Percentiles rank a stretch among this genome's conserved stretches.
These are phyloP conservation scores for Endotricha flammealis DNA, from an alignment of 2,888 invertebrate genomes.

Conservation along the genomic window DNA sequence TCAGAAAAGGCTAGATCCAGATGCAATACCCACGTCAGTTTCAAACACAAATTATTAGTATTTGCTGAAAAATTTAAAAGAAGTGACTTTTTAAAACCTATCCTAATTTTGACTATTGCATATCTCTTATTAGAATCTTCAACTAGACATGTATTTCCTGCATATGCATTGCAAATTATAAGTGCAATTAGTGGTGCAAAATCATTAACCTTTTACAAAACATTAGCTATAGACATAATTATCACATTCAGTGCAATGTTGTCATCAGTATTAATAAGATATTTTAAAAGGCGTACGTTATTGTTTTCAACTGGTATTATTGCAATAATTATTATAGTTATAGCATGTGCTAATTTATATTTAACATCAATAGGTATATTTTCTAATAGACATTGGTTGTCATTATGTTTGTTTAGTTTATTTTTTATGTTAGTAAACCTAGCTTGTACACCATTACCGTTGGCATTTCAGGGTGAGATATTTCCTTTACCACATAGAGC, in stretches of 20 bases:
- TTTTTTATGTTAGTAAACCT: conserved; percentile 50
- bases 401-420: conserved; percentile 34
- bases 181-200: conserved; percentile 37
- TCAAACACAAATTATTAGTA: not conserved
- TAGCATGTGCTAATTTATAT: too few species aligned
- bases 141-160: conserved; percentile 48
- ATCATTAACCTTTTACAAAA: conserved; percentile 39
- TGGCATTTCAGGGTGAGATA: conserved; percentile 47
- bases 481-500: conserved; percentile 49
- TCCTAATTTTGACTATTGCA: conserved; percentile 33
- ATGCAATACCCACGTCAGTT: not conserved
- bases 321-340: conserved; percentile 30
- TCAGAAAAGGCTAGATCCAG: conserved; percentile 26
- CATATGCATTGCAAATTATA: conserved; percentile 50
- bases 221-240: conserved; percentile 41
- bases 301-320: conserved; percentile 43
- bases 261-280: conserved; percentile 41
- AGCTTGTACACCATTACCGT: conserved; percentile 51
- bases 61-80: conserved; percentile 27
- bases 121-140: conserved; percentile 38
- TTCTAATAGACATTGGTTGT: too few species aligned
- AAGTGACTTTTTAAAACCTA: conserved; percentile 46
- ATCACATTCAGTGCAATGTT: conserved; percentile 38
- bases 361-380: conserved; percentile 29
- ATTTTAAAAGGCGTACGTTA: conserved; percentile 41